These are phyloP conservation scores for Bruchidius siliquastri DNA, from an alignment of 2,888 invertebrate genomes.

Conservation along the genomic window DNA sequence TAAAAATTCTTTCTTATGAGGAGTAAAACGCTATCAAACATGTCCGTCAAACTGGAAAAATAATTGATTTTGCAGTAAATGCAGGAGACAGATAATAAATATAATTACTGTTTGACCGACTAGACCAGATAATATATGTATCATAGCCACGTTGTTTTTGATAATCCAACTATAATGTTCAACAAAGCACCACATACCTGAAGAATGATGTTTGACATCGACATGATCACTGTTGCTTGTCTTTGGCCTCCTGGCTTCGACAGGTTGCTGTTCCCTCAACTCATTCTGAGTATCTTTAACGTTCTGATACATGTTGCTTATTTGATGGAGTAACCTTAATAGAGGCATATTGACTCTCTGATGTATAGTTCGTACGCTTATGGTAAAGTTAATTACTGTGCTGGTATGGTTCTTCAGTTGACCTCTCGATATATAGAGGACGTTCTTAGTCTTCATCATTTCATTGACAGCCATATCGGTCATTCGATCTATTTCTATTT, in stretches of 20 bases:
- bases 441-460: constrained; percentile 75
- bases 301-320: constrained; percentile 96
- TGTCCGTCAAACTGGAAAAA: too few species aligned
- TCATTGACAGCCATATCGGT: constrained; percentile 86
- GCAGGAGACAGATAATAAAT: too few species aligned
- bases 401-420: constrained; percentile 89
- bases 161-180: background rate
- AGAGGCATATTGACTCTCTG: constrained; percentile 97
- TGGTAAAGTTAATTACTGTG: constrained; percentile 81
- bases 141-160: too few species aligned
- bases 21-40: too few species aligned
- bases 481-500: constrained; percentile 84
- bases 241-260: constrained; percentile 44
- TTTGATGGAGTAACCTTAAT: constrained; percentile 86
- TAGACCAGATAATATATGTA: too few species aligned
- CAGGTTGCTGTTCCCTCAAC: constrained; percentile 66
- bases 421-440: constrained; percentile 79
- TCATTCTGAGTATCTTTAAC: constrained; percentile 92
- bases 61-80: too few species aligned
- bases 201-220: constrained; percentile 57
- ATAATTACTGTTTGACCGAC: too few species aligned
- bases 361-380: constrained; percentile 83
- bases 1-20: too few species aligned
- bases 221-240: constrained; percentile 45
- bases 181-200: constrained; percentile 47